Conservation (phyloP, 2,888 invertebrate genomes). For the Orthosia incerta region DNA sequence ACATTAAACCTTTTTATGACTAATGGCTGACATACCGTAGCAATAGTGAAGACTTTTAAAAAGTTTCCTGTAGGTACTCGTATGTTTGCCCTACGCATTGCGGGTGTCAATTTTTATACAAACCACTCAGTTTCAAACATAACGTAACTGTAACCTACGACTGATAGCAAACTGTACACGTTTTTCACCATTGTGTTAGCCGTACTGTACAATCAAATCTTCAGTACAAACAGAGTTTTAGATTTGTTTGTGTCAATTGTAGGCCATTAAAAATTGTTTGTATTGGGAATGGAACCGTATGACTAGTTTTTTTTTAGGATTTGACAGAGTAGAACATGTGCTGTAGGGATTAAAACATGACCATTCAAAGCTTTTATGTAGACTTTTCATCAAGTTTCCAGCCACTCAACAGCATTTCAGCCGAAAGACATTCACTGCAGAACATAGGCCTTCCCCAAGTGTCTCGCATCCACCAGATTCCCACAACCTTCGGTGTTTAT, state of each 20-base stretch:
- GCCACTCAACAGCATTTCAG: too few species aligned
- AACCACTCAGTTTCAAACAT: not conserved
- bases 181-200: slow-evolving; percentile 1
- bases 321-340: not conserved
- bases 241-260: slow-evolving; percentile 1
- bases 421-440: too few species aligned
- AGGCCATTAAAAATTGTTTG: slow-evolving; percentile 13
- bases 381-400: too few species aligned
- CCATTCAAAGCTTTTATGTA: not conserved
- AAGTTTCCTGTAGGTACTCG: not conserved
- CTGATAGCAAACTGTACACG: slow-evolving; percentile 20
- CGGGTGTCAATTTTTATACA: not conserved
- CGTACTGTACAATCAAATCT: slow-evolving; percentile 39
- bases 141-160: not conserved
- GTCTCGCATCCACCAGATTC: too few species aligned
- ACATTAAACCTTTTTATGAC: too few species aligned
- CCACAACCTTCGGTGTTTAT: too few species aligned
- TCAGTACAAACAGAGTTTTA: slow-evolving; percentile 17
- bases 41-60: too few species aligned
- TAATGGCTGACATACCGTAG: too few species aligned
- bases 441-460: too few species aligned
- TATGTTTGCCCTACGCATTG: not conserved
- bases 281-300: slow-evolving; percentile 4
- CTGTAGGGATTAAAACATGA: too few species aligned
- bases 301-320: not conserved